These are phyloP conservation scores for Rostratula benghalensis DNA, from an alignment of 2,113 vertebrate genomes.

Conservation along the genomic window DNA sequence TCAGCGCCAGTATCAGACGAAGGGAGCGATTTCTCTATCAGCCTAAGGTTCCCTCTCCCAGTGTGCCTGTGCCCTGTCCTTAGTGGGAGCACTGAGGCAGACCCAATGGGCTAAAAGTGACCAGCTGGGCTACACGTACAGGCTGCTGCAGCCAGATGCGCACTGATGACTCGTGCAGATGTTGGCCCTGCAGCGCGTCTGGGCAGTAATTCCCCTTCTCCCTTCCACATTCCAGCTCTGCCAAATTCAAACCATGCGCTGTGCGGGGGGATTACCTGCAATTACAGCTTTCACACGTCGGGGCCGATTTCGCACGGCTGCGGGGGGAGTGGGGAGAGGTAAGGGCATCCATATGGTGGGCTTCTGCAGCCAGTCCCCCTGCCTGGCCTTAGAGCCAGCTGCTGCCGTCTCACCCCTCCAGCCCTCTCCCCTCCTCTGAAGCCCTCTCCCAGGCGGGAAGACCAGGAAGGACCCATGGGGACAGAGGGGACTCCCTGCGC, in stretches of 20 bases:
- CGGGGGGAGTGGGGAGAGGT: not conserved
- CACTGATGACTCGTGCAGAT: conserved; percentile 57
- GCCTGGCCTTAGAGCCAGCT: not conserved
- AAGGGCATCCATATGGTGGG: conserved; percentile 48
- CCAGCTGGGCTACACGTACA: not conserved
- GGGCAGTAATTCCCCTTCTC: conserved; percentile 52
- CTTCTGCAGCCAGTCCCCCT: not conserved
- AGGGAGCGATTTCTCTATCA: not conserved
- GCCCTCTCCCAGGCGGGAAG: not conserved
- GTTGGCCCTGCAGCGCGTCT: conserved; percentile 30
- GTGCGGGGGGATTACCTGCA: conserved; percentile 52
- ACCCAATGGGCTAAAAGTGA: not conserved
- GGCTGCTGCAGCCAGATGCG: conserved; percentile 40
- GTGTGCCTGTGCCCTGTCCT: not conserved
- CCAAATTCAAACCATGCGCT: conserved; percentile 78
- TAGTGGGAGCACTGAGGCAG: not conserved
- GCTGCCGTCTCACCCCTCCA: fast-evolving
- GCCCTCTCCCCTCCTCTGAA: not conserved
- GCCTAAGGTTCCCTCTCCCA: not conserved
- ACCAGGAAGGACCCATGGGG: not conserved
- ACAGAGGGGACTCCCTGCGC: not conserved
- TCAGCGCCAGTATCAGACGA: not conserved
- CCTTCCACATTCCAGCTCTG: conserved; percentile 71
- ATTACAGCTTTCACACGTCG: conserved; percentile 30
- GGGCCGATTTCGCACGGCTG: not conserved